Evolutionary conservation across 2,888 invertebrate genomes (phyloP).

Genomic region (Drosophila borealis): DNA sequence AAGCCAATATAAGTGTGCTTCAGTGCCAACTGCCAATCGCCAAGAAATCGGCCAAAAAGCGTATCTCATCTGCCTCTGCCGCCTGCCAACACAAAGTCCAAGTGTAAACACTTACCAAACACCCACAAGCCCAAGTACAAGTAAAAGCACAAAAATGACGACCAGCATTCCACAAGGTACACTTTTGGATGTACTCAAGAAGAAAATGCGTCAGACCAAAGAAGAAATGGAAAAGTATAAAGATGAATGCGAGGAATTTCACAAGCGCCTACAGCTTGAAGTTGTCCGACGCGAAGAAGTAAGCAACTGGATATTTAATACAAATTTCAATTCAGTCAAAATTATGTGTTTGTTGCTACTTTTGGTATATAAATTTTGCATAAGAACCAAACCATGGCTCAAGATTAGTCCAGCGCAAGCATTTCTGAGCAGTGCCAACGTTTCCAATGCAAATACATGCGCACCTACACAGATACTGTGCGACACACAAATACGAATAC

Average conservation of each 20-base stretch:
- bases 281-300: slow-evolving; percentile 99
- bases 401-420: slow-evolving; percentile 34
- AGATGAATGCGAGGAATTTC: slow-evolving; percentile 98
- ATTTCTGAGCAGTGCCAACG: slow-evolving; percentile 60
- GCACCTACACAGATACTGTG: slow-evolving; percentile 31
- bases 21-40: slow-evolving; percentile 42
- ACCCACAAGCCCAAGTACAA: slow-evolving; percentile 60
- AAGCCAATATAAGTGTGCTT: slow-evolving; percentile 63
- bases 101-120: slow-evolving; percentile 67
- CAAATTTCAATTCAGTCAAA: slow-evolving; percentile 25
- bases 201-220: slow-evolving; percentile 99
- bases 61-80: slow-evolving; percentile 26
- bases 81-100: slow-evolving; percentile 53
- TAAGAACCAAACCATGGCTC: slow-evolving; percentile 35
- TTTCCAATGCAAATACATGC: slow-evolving; percentile 59
- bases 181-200: slow-evolving; percentile 98
- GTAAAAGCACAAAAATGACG: slow-evolving; percentile 88
- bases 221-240: slow-evolving; percentile 99
- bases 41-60: slow-evolving; percentile 21
- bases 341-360: slow-evolving; percentile 38
- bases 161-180: slow-evolving; percentile 96
- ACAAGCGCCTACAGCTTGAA: slow-evolving; percentile 97
- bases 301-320: slow-evolving; percentile 86
- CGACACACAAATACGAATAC: slow-evolving; percentile 28
- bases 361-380: slow-evolving; percentile 69